A percentile compares a stretch with the other conserved stretches of the same genome.
These are phyloP conservation scores for Monopterus albus DNA, from an alignment of 2,113 vertebrate genomes.

Conservation along the genomic window DNA sequence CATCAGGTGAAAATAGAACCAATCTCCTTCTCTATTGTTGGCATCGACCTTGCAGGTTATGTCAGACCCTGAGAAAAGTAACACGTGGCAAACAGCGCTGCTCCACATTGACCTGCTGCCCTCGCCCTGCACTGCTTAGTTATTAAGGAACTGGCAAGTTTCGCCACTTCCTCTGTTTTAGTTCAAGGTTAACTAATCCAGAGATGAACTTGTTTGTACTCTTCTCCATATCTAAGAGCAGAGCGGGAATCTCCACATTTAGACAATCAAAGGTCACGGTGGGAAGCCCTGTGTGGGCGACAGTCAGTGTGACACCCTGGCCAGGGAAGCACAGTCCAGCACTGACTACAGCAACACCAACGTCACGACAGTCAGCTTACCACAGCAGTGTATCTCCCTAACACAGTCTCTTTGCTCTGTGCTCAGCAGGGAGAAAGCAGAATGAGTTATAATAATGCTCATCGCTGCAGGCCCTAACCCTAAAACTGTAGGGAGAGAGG, in stretches of 20 bases:
- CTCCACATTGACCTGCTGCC: slow-evolving; percentile 53
- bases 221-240: slow-evolving; percentile 13
- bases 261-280: slow-evolving; percentile 14
- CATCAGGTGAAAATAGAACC: slow-evolving; percentile 63
- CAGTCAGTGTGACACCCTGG: slow-evolving; percentile 8
- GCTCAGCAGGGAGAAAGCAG: slow-evolving; percentile 45
- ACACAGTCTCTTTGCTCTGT: slow-evolving; percentile 44
- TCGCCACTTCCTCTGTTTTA: slow-evolving; percentile 54
- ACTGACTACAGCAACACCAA: not conserved
- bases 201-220: slow-evolving; percentile 48
- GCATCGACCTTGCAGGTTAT: slow-evolving; percentile 67
- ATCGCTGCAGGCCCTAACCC: slow-evolving; percentile 70
- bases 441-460: slow-evolving; percentile 60
- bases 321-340: slow-evolving; percentile 16
- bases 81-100: slow-evolving; percentile 37
- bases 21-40: slow-evolving; percentile 69
- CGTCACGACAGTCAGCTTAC: not conserved
- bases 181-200: slow-evolving; percentile 62
- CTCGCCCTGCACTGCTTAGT: slow-evolving; percentile 28
- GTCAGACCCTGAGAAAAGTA: slow-evolving; percentile 67
- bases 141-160: slow-evolving; percentile 70
- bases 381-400: slow-evolving; percentile 49
- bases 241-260: slow-evolving; percentile 27
- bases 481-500: slow-evolving; percentile 62
- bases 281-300: slow-evolving; percentile 30